phyloP scores from a whole-genome alignment of 2,888 invertebrate species.

The Netelia melanura region DNA sequence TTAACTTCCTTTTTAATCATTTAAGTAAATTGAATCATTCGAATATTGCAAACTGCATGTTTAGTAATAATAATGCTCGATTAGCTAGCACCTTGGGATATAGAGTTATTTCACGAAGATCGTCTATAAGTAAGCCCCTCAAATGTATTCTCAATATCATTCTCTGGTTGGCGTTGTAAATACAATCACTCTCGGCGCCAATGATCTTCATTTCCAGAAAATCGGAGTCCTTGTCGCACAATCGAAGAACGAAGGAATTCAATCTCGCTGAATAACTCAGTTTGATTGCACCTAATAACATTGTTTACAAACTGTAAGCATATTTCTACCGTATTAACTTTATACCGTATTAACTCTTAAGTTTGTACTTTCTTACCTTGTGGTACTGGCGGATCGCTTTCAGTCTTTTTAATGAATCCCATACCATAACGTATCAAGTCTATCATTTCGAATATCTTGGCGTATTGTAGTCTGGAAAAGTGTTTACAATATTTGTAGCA shows the following conservation, averaged over 20 bases:
- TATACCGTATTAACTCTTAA: background rate
- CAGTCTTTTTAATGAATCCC: slow-evolving; percentile 74
- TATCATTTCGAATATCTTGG: slow-evolving; percentile 73
- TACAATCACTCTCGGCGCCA: slow-evolving; percentile 91
- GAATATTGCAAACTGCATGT: too few relatives aligned
- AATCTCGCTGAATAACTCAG: slow-evolving; percentile 87
- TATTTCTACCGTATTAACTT: background rate
- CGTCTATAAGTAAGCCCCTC: slow-evolving; percentile 89
- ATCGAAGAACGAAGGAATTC: slow-evolving; percentile 87
- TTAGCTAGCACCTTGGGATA: slow-evolving; percentile 88
- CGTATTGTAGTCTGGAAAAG: slow-evolving; percentile 74
- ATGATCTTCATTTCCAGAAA: slow-evolving; percentile 89
- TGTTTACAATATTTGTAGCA: background rate
- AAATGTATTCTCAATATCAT: slow-evolving; percentile 90
- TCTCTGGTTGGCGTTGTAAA: slow-evolving; percentile 91
- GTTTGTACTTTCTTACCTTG: slow-evolving; percentile 85
- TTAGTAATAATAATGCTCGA: background rate
- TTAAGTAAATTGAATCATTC: background rate
- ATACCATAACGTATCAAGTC: slow-evolving; percentile 72
- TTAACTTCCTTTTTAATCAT: too few relatives aligned
- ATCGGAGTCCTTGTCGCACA: slow-evolving; percentile 90
- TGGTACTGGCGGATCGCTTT: slow-evolving; percentile 90
- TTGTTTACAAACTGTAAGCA: background rate
- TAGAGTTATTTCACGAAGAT: slow-evolving; percentile 90
- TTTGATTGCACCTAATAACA: slow-evolving; percentile 85